These are phyloP conservation scores for Drosophila malerkotliana DNA, from an alignment of 1,140 invertebrate species.

Conservation along the genomic window DNA sequence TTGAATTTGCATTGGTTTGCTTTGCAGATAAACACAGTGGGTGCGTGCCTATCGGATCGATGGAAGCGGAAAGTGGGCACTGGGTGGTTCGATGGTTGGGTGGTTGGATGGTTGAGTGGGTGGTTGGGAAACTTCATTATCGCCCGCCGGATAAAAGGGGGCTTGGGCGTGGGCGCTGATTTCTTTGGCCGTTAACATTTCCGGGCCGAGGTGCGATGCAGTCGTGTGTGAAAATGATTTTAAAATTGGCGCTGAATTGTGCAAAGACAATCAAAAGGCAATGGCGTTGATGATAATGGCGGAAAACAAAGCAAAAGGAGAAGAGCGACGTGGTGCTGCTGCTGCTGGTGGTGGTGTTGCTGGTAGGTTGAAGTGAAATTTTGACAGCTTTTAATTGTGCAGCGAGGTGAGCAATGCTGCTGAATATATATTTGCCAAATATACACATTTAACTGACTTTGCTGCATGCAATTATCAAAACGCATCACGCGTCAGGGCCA, in stretches of 20 bases:
- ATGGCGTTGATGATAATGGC: conserved; percentile 62
- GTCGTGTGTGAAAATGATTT: conserved; percentile 82
- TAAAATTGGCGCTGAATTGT: conserved; percentile 72
- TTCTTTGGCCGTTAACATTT: conserved; percentile 71
- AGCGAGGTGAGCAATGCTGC: conserved; percentile 55
- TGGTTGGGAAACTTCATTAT: conserved; percentile 51
- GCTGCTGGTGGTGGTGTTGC: neutral
- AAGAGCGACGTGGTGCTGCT: neutral
- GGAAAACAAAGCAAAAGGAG: conserved; percentile 56
- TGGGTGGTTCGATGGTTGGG: neutral
- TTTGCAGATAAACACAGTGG: conserved; percentile 43
- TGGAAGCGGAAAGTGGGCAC: conserved; percentile 18
- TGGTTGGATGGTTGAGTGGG: neutral
- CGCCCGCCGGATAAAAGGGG: conserved; percentile 23
- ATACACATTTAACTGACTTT: conserved; percentile 32
- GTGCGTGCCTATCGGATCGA: conserved; percentile 48
- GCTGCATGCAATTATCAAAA: conserved; percentile 46
- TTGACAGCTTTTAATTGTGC: conserved; percentile 81
- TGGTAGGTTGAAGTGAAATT: conserved; percentile 51
- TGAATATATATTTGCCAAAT: conserved; percentile 29
- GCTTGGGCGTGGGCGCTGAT: conserved; percentile 38
- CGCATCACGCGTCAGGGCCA: conserved; percentile 48
- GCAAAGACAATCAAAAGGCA: conserved; percentile 76
- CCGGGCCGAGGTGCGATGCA: conserved; percentile 65
- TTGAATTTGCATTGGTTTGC: conserved; percentile 35